These are phyloP conservation scores for Serripes groenlandicus DNA, from an alignment of 2,888 invertebrate species.

Conservation along the genomic window DNA sequence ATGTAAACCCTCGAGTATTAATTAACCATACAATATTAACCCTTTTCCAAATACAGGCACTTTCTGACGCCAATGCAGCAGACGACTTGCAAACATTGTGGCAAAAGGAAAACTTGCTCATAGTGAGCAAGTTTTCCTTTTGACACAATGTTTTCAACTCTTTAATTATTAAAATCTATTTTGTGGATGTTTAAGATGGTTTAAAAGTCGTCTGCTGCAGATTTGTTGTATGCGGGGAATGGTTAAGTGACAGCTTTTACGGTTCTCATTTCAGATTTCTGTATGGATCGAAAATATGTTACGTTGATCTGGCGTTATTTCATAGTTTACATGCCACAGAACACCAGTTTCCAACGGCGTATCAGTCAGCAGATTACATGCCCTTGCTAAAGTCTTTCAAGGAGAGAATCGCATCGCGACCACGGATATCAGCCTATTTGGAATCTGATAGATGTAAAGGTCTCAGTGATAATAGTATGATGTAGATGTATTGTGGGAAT, in stretches of 20 bases:
- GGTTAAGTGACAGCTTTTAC: neutral
- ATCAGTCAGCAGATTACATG: conserved; percentile 66
- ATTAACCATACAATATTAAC: neutral
- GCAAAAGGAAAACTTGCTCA: neutral
- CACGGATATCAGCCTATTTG: conserved; percentile 74
- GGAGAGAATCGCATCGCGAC: conserved; percentile 69
- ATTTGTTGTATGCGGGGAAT: no score
- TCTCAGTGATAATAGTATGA: conserved; percentile 77
- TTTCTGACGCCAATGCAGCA: neutral
- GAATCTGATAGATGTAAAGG: conserved; percentile 72
- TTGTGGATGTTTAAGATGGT: no score
- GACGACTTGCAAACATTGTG: neutral
- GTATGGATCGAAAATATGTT: conserved; percentile 76
- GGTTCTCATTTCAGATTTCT: conserved; percentile 68
- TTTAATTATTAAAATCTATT: no score
- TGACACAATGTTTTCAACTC: neutral
- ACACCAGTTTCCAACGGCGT: conserved; percentile 74
- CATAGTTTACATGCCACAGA: conserved; percentile 76
- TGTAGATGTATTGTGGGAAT: no score
- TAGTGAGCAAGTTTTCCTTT: neutral
- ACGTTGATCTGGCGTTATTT: conserved; percentile 77
- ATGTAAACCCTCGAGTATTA: no score
- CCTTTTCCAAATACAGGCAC: neutral
- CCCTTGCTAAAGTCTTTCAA: conserved; percentile 77
- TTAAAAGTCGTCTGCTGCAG: no score